phyloP scores from a whole-genome alignment of 2,888 invertebrate species.

The Melieria crassipennis region DNA sequence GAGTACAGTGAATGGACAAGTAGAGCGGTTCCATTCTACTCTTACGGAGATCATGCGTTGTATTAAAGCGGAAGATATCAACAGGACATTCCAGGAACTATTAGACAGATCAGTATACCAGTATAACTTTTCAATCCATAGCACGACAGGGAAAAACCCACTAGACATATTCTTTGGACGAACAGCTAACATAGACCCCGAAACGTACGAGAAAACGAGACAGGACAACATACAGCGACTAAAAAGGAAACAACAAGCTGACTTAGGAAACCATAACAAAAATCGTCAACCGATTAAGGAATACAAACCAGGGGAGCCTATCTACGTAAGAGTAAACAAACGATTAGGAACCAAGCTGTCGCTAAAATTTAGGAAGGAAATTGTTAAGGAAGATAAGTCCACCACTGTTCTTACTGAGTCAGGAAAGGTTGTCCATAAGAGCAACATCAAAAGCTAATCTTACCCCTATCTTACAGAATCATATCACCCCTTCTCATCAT shows the following conservation, averaged over 20 bases:
- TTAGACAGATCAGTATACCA: neutral
- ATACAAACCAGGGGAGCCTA: neutral
- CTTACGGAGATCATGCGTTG: conserved; percentile 38
- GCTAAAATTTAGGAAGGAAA: no score
- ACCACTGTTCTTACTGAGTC: no score
- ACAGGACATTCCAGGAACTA: conserved; percentile 11
- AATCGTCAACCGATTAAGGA: neutral
- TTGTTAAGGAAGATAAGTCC: no score
- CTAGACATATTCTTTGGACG: conserved; percentile 18
- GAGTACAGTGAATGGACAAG: conserved; percentile 31
- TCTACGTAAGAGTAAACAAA: neutral
- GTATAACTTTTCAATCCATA: conserved; percentile 21
- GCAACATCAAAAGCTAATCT: no score
- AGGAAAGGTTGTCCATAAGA: no score
- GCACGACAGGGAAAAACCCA: conserved; percentile 14
- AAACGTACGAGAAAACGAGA: neutral
- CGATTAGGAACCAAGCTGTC: neutral
- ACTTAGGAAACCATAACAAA: neutral
- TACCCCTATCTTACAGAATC: no score
- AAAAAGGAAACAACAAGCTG: neutral
- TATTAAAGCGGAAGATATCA: conserved; percentile 28
- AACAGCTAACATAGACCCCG: neutral
- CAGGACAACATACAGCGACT: neutral
- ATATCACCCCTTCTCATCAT: no score
- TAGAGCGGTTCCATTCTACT: conserved; percentile 40